Evolutionary conservation across 1,140 invertebrate species (phyloP), one percentile per base, ranked within the genome.

Genomic region (Solenopsis invicta): DNA sequence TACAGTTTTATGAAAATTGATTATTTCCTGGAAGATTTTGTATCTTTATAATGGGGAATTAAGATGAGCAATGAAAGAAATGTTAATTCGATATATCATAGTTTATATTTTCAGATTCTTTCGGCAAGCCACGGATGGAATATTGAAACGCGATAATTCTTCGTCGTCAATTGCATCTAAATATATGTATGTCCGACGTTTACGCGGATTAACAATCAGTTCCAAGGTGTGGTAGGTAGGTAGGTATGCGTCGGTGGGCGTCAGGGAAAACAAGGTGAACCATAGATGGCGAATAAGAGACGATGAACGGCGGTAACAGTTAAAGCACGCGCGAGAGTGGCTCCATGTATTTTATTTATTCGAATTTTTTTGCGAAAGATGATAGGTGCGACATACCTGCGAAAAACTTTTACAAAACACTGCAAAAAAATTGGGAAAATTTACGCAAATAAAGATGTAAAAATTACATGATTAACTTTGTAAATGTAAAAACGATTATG

Each of bases 191-290:
- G 29, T 29, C 24, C 10, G 37, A 59, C 37, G 41, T 37, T 69
- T 18, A 67, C n/a, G 34, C 74, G 54, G 75, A 77, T 90, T 87
- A 56, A 90, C 86, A 86, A 90, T 88, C 69, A 77, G 37, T 78
- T 61, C 24, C 18, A 66, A 90, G 89, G 87, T 90, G 89, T 88
- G 89, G 66, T 86, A 84, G 59, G n/a, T 56, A 56, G 54, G n/a
- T 56, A 61, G 72, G 50, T 75, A 88, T 77, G 82, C 72, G 34
- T 10, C 24, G 50, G 84, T 90, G 71, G 86, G 82, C 89, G 72
- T 50, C 66, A 24, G 2, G 6, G 16, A 37, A 74, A 72, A 45
- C 18, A 13, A 56, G 24, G 37, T 56, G 48, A 80, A 37, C 24
- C 34, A 56, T 54, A 75, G 1, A 8, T 67, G 69, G 13, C 34